Conservation (phyloP, 23 tunicate species). For the Halocynthia aurantium region DNA sequence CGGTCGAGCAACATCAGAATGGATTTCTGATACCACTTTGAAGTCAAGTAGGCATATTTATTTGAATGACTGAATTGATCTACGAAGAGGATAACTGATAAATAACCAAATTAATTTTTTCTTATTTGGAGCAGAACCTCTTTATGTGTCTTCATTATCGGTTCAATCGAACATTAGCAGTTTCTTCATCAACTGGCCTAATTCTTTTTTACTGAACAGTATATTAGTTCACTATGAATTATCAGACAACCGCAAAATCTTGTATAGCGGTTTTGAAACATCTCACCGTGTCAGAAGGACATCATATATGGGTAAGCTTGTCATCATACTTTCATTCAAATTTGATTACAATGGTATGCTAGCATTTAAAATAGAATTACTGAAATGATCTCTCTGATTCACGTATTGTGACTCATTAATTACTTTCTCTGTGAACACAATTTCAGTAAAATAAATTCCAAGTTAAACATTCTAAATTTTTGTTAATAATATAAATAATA, state of each 20-base stretch:
- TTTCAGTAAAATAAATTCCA: too few species aligned
- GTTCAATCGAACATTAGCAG: conserved; percentile 52
- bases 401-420: not conserved
- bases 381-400: not conserved
- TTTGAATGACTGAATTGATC: not conserved
- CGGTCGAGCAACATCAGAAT: conserved; percentile 66
- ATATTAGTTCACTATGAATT: conserved; percentile 53
- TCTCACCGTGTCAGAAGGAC: conserved; percentile 38
- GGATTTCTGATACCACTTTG: conserved; percentile 46
- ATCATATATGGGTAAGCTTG: conserved; percentile 33
- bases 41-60: conserved; percentile 35
- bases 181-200: conserved; percentile 48
- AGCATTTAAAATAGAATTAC: not conserved
- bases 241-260: conserved; percentile 26
- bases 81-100: not conserved
- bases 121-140: conserved; percentile 38
- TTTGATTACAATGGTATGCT: too few species aligned
- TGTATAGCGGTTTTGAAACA: conserved; percentile 33
- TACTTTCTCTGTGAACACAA: too few species aligned
- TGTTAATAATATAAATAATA: too few species aligned
- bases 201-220: conserved; percentile 59
- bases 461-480: too few species aligned
- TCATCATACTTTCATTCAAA: not conserved
- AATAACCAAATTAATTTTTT: not conserved
- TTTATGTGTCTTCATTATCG: conserved; percentile 29